Evolutionary conservation across 2,888 invertebrate species (phyloP).

Genomic region (Dorcus parallelipipedus): DNA sequence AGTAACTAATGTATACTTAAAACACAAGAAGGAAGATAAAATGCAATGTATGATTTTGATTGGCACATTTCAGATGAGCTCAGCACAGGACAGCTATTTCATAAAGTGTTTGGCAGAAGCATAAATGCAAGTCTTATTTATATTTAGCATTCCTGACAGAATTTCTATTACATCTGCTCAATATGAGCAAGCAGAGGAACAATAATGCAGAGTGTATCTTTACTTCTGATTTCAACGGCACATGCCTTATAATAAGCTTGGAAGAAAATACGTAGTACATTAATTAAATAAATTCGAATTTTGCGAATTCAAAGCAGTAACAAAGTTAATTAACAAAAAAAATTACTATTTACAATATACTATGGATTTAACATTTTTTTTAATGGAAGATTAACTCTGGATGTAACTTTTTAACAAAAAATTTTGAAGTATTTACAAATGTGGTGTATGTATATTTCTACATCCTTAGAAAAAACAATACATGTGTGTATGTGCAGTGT

Average conservation of each 20-base stretch:
- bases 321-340: too few species aligned
- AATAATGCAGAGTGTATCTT: constrained; percentile 31
- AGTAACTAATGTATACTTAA: neutral
- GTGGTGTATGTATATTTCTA: neutral
- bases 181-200: constrained; percentile 38
- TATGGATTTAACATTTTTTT: neutral
- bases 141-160: constrained; percentile 27
- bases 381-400: neutral
- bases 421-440: constrained; percentile 1
- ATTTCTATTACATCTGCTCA: constrained; percentile 35
- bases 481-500: neutral
- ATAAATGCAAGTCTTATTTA: constrained; percentile 32
- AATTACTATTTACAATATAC: too few species aligned
- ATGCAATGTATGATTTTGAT: constrained; percentile 13
- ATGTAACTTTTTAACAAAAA: neutral
- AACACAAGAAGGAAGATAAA: neutral
- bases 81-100: constrained; percentile 28
- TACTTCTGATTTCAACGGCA: constrained; percentile 9
- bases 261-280: too few species aligned
- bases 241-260: too few species aligned
- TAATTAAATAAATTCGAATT: too few species aligned
- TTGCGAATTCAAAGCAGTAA: too few species aligned
- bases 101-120: constrained; percentile 31
- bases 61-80: constrained; percentile 27
- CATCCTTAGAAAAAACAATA: neutral